Base-by-base conservation (phyloP, 2,113 vertebrate genomes). In the Microcebus ravelobensis region DNA sequence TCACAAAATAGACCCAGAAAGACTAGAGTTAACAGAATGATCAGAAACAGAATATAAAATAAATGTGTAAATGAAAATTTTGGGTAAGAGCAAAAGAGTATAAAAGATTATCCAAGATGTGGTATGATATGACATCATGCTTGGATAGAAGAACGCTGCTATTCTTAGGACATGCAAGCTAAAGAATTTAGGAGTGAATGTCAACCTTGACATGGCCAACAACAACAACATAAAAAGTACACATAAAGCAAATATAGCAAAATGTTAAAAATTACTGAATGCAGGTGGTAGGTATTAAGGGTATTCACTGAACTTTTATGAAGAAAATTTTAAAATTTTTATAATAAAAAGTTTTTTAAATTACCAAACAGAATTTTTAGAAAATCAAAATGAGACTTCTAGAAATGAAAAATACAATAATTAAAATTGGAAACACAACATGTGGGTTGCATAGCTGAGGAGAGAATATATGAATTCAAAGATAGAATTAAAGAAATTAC, bases 311-410 rank as follows among this genome's bases (percentile, higher is more conserved):
- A 87, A 80, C 52, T 67, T 77, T 71, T 71, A 81, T 18, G 65
- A 55, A 67, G 48, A 55, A 82, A 74, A 87, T 86, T 70, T 63
- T 67, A 76, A 65, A 23, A 12, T 34, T 90, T 76, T 83, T 18
- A 36, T 67, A 77, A 68, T 29, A 45, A 81, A 84, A 68, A 63
- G 13, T 52, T 89, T 55, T 29, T 4, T 23, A 86, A 91, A 91
- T 73, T 71, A 71, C 29, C 29, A 95, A 85, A 34, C 8, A 91
- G 42, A 55, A 57, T 45, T 95, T 95, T 91, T 55, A 80, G 20
- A 95, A 91, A 27, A 80, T 71, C n/a, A 80, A 79, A 87, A 87
- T 71, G 23, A 31, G 68, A 87, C 73, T 87, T 87, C 52, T 81
- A 81, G n/a, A 68, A 92, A 92, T 81, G 74, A 65, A 91, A 91